Conservation (phyloP, 2,797 vertebrate genomes). For the Acanthiza pusilla region DNA sequence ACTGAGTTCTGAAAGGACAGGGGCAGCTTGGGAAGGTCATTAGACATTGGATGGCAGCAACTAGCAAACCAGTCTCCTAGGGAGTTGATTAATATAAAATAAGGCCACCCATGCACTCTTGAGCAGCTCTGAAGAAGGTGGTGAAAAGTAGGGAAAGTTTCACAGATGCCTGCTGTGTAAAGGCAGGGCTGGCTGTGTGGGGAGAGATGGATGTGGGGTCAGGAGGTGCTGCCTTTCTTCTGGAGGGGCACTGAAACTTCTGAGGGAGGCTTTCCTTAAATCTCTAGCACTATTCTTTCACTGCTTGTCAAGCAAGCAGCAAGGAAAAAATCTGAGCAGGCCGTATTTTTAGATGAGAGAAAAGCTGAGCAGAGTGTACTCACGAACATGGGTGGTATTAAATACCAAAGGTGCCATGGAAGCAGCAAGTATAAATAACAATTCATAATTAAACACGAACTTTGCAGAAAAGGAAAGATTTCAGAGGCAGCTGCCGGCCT, state of each 20-base stretch:
- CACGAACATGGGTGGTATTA: neutral
- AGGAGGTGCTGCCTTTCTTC: neutral
- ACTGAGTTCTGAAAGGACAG: neutral
- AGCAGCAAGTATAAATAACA: constrained; percentile 34
- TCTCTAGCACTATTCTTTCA: neutral
- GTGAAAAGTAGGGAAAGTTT: neutral
- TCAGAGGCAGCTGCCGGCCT: constrained; percentile 17
- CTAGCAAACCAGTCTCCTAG: neutral
- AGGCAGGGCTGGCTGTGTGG: neutral
- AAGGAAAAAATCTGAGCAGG: neutral
- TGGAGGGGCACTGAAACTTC: neutral
- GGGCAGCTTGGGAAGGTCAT: neutral
- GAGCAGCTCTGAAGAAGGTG: neutral
- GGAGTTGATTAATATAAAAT: neutral
- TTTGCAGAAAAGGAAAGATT: constrained; percentile 29
- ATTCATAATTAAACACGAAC: neutral
- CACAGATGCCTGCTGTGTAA: neutral
- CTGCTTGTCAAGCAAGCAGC: neutral
- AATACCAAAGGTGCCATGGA: neutral
- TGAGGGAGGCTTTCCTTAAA: neutral
- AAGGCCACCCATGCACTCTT: neutral
- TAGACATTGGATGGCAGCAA: neutral
- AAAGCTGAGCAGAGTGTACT: neutral
- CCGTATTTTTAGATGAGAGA: neutral
- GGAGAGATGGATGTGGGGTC: neutral